Conservation (phyloP, 2,888 invertebrate species). For the Beris morrisii region DNA sequence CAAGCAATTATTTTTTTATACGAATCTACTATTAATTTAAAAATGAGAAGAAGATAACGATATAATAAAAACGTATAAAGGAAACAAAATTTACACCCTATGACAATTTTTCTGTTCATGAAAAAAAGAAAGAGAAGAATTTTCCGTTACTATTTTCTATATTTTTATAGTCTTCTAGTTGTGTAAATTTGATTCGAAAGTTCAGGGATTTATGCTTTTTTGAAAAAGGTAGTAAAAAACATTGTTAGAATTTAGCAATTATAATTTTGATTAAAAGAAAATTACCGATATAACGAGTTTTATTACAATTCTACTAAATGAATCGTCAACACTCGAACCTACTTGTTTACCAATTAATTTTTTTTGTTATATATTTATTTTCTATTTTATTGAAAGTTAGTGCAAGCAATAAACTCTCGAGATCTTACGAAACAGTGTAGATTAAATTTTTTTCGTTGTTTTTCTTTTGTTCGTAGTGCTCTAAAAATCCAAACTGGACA, state of each 20-base stretch:
- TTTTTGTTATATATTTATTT: neutral
- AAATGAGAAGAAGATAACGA: neutral
- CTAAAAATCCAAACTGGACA: too few species aligned
- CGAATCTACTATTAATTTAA: neutral
- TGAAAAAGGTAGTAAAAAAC: constrained; percentile 3
- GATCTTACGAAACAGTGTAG: too few species aligned
- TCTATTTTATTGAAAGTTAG: neutral
- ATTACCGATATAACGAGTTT: neutral
- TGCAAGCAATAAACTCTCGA: too few species aligned
- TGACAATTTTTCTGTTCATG: constrained; percentile 4
- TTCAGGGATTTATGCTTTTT: neutral
- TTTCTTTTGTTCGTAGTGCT: too few species aligned
- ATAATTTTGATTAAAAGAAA: neutral
- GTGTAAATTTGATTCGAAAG: constrained; percentile 2
- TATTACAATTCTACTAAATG: too few species aligned
- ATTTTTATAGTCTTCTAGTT: constrained; percentile 2
- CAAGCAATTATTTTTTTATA: constrained; percentile 6
- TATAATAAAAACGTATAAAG: neutral
- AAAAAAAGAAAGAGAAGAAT: neutral
- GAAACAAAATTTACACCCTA: neutral
- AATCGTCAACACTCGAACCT: neutral
- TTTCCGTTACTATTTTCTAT: constrained; percentile 5
- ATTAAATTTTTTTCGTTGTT: too few species aligned
- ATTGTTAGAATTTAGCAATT: neutral
- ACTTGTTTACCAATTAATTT: neutral